A percentile compares a stretch with the other conserved stretches of the same genome.
Evolutionary conservation across 2,113 vertebrate genomes (phyloP).

Genomic region (Hippolais icterina): DNA sequence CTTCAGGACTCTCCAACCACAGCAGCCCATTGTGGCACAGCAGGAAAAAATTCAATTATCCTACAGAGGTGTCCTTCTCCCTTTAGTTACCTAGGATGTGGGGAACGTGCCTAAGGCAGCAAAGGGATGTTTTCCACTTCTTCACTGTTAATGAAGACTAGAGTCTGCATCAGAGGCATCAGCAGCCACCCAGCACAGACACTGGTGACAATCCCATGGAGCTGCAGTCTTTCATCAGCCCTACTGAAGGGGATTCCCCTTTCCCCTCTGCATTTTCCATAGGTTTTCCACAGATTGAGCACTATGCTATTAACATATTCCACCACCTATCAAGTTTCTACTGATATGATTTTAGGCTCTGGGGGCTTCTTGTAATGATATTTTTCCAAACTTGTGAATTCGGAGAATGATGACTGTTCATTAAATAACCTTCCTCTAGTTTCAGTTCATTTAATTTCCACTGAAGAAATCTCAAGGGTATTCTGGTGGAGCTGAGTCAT

Average conservation of each 20-base stretch:
- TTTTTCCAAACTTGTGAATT: background rate
- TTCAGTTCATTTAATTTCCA: slow-evolving; percentile 30
- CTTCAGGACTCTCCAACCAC: background rate
- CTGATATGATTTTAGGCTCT: background rate
- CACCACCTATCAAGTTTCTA: background rate
- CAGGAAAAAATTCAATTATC: background rate
- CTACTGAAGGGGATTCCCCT: background rate
- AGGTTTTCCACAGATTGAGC: background rate
- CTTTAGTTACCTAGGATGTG: background rate
- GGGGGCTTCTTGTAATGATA: background rate
- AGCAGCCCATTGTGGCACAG: background rate
- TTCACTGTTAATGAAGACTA: background rate
- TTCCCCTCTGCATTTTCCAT: background rate
- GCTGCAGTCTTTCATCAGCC: background rate
- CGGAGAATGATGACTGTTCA: background rate
- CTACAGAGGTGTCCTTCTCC: background rate
- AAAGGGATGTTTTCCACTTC: background rate
- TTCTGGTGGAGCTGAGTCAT: background rate
- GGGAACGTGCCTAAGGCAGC: background rate
- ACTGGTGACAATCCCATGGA: background rate
- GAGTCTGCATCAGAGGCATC: background rate
- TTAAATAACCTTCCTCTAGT: slow-evolving; percentile 10
- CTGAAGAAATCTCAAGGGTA: slow-evolving; percentile 26
- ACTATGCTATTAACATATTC: background rate
- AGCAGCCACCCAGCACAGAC: background rate